Conservation (phyloP, 2,113 vertebrate genomes). For the Catharus bicknelli region DNA sequence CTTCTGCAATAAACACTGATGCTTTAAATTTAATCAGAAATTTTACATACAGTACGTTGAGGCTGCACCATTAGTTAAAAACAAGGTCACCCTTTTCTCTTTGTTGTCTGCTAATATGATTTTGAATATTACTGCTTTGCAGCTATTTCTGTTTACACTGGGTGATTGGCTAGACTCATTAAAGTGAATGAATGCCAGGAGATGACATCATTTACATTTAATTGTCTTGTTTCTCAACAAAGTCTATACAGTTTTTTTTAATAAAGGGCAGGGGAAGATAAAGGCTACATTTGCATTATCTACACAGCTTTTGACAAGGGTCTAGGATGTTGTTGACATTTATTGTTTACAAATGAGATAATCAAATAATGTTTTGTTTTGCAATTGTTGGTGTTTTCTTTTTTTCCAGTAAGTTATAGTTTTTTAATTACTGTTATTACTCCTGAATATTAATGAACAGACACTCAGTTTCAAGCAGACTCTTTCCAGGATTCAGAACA, state of each 20-base stretch:
- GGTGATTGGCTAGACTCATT: constrained; percentile 64
- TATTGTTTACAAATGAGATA: constrained; percentile 74
- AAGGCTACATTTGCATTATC: constrained; percentile 71
- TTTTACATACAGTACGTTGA: not conserved
- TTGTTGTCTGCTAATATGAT: constrained; percentile 60
- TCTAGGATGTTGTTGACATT: constrained; percentile 61
- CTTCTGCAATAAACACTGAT: constrained; percentile 71
- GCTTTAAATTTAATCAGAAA: constrained; percentile 79
- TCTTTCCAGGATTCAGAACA: not conserved
- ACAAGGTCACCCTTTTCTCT: constrained; percentile 81
- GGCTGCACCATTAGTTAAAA: constrained; percentile 75
- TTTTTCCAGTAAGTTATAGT: not conserved
- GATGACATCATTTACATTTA: constrained; percentile 77
- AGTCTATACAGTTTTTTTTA: constrained; percentile 71
- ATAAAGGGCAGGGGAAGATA: constrained; percentile 70
- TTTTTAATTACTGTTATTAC: not conserved
- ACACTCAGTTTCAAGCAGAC: not conserved
- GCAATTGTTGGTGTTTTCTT: not conserved
- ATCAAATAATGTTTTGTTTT: constrained; percentile 44
- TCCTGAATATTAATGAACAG: not conserved
- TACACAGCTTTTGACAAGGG: constrained; percentile 43
- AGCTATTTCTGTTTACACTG: constrained; percentile 35
- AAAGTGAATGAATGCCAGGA: constrained; percentile 58
- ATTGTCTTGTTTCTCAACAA: constrained; percentile 78
- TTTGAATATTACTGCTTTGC: constrained; percentile 56